phyloP scores from a whole-genome alignment of 2,797 vertebrate genomes.

The Onychomys leucogaster region DNA sequence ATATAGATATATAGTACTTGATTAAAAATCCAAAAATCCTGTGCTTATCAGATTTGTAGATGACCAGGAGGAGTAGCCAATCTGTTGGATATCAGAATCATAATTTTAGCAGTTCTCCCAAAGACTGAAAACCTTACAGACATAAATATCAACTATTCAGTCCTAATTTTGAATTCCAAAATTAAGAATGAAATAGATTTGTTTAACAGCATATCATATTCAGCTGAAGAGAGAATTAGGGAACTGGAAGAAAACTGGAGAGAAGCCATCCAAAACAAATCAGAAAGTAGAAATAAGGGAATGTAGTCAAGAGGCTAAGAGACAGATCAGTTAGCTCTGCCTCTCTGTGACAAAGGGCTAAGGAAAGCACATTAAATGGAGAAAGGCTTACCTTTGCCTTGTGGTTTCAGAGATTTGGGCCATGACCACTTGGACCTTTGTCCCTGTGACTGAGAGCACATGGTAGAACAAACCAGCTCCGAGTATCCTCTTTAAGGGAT shows the following conservation, averaged over 20 bases:
- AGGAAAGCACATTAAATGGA: neutral
- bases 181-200: neutral
- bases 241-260: constrained; percentile 4
- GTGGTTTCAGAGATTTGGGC: neutral
- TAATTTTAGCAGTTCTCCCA: constrained; percentile 17
- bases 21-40: neutral
- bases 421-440: neutral
- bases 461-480: neutral
- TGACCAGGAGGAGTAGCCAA: neutral
- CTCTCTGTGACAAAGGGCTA: neutral
- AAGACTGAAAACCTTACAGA: neutral
- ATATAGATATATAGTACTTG: neutral
- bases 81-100: neutral
- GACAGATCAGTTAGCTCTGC: neutral
- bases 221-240: constrained; percentile 25
- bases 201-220: constrained; percentile 35
- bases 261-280: neutral
- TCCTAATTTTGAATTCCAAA: neutral
- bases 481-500: neutral
- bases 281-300: neutral
- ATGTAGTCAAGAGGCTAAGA: neutral
- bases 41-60: constrained; percentile 33
- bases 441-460: neutral
- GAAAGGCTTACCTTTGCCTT: neutral
- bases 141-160: constrained; percentile 32